Evolutionary conservation across 2,888 invertebrate genomes (phyloP).

Genomic region (Bombylius major): DNA sequence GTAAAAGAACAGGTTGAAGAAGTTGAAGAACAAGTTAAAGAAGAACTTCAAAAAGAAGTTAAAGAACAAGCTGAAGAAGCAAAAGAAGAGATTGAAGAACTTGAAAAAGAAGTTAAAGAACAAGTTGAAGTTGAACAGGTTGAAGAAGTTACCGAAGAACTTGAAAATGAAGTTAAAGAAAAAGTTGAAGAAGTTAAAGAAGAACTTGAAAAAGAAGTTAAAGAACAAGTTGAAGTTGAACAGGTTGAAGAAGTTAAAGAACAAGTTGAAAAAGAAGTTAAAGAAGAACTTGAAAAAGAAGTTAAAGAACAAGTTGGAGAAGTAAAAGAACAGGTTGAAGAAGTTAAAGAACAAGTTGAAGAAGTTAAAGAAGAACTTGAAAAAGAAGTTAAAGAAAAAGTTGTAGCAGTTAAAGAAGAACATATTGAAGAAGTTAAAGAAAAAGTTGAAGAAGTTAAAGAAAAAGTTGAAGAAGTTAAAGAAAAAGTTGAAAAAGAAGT

Average conservation of each 20-base stretch:
- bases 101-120: neutral
- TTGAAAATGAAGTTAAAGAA: slow-evolving; percentile 18
- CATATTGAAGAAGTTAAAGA: too few relatives aligned
- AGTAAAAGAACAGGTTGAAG: too few relatives aligned
- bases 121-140: neutral
- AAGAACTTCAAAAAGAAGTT: slow-evolving; percentile 14
- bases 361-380: slow-evolving; percentile 12
- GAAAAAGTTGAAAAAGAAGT: slow-evolving; percentile 1
- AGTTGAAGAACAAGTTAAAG: neutral
- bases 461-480: slow-evolving; percentile 19
- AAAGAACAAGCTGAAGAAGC: slow-evolving; percentile 22
- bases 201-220: neutral
- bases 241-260: slow-evolving; percentile 18
- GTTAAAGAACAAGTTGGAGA: too few relatives aligned
- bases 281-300: neutral
- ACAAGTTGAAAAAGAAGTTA: slow-evolving; percentile 1
- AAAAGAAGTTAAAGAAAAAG: neutral
- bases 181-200: slow-evolving; percentile 1
- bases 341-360: slow-evolving; percentile 23
- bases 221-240: too few relatives aligned
- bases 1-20: slow-evolving; percentile 6
- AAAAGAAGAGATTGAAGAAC: slow-evolving; percentile 5
- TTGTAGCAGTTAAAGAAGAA: too few relatives aligned
- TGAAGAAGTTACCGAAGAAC: slow-evolving; percentile 22
- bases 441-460: slow-evolving; percentile 19